Evolutionary conservation across 2,888 invertebrate species (phyloP).

Genomic region (Apantesis nais): DNA sequence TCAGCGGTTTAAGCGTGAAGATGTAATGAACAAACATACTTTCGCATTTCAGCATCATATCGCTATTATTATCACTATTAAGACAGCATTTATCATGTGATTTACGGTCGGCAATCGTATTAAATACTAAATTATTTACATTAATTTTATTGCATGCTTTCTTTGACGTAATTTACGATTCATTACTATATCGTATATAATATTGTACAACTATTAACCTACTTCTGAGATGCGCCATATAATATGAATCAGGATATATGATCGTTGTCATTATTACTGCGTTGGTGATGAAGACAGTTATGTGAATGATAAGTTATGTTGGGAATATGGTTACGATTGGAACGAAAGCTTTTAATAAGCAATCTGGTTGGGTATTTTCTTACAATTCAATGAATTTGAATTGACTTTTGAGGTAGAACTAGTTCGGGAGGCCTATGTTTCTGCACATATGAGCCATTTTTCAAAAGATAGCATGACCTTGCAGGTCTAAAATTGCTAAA

Average conservation of each 20-base stretch:
- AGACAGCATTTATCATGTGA: not conserved
- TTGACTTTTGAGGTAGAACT: too few species aligned
- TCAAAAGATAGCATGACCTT: too few species aligned
- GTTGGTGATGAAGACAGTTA: not conserved
- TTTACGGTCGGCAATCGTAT: not conserved
- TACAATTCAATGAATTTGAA: too few species aligned
- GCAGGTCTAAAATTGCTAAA: too few species aligned
- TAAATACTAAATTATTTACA: not conserved
- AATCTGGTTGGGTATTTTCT: too few species aligned
- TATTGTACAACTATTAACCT: conserved; percentile 6
- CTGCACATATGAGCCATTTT: too few species aligned
- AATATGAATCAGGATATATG: not conserved
- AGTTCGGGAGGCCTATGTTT: too few species aligned
- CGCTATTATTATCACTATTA: conserved; percentile 6
- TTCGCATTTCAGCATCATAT: too few species aligned
- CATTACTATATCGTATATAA: not conserved
- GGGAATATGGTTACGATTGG: not conserved
- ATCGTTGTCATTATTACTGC: not conserved
- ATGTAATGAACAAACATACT: too few species aligned
- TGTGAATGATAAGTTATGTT: not conserved
- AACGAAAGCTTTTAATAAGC: not conserved
- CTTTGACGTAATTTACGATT: not conserved
- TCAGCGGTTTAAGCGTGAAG: too few species aligned
- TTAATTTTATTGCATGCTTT: not conserved
- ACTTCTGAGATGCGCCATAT: not conserved